Conservation (phyloP, 92 coral and sea anemone species). For the Zoanthus gigantus region DNA sequence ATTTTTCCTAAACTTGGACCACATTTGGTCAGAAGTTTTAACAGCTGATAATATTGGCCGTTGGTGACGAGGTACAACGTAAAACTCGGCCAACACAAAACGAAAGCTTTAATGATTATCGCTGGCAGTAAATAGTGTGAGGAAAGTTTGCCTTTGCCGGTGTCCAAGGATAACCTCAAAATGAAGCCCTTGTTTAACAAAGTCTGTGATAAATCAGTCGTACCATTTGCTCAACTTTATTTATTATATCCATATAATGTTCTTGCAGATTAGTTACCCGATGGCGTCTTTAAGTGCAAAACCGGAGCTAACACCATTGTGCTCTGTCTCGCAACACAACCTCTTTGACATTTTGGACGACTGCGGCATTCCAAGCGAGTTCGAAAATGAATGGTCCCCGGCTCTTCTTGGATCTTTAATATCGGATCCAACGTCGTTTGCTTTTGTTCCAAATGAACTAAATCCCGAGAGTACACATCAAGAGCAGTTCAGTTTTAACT, state of each 20-base stretch:
- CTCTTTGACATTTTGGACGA: slow-evolving; percentile 26
- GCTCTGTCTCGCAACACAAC: slow-evolving; percentile 20
- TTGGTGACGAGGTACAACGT: too few species aligned
- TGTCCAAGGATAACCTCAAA: too few species aligned
- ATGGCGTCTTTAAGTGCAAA: slow-evolving; percentile 26
- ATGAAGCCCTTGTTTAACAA: too few species aligned
- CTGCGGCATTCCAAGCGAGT: slow-evolving; percentile 8
- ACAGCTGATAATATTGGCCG: too few species aligned
- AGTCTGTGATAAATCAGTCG: too few species aligned
- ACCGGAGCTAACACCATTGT: slow-evolving; percentile 20
- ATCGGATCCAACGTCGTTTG: slow-evolving; percentile 4
- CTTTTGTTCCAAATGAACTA: not conserved
- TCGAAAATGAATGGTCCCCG: slow-evolving; percentile 26
- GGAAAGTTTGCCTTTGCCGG: too few species aligned
- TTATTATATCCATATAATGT: not conserved
- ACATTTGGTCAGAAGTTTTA: too few species aligned
- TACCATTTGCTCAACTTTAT: too few species aligned
- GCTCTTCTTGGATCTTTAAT: slow-evolving; percentile 13
- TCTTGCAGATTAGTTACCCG: slow-evolving; percentile 20
- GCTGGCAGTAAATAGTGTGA: too few species aligned
- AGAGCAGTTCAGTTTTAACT: slow-evolving; percentile 11
- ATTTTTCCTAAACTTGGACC: too few species aligned
- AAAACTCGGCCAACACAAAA: too few species aligned
- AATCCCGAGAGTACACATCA: not conserved
- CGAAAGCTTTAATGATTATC: too few species aligned